Evolutionary conservation across 2,888 invertebrate species (phyloP).

Genomic region (Prosapia bicincta): DNA sequence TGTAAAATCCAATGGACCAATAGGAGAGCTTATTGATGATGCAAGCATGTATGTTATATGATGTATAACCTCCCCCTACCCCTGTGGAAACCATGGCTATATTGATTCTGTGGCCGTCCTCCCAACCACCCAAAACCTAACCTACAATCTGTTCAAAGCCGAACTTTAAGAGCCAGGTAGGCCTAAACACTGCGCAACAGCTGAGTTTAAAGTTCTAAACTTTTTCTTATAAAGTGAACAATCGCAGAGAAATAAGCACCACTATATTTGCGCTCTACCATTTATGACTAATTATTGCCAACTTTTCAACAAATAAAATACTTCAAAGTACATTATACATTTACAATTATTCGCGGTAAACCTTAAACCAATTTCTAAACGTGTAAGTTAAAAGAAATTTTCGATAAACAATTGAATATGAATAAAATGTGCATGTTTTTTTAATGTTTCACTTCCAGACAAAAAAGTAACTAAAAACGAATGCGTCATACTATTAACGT

Average conservation of each 20-base stretch:
- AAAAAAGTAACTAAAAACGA: no score
- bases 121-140: slow-evolving; percentile 5
- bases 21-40: slow-evolving; percentile 38
- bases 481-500: no score
- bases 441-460: no score
- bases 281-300: no score
- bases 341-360: no score
- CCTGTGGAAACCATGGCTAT: slow-evolving; percentile 37
- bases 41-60: slow-evolving; percentile 37
- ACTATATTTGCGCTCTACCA: no score
- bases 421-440: no score
- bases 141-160: neutral
- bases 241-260: neutral
- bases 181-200: neutral
- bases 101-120: slow-evolving; percentile 28
- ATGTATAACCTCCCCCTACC: slow-evolving; percentile 35
- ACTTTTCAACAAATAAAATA: no score
- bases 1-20: slow-evolving; percentile 33
- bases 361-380: no score
- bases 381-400: no score
- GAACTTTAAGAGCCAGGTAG: neutral
- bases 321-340: no score
- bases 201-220: neutral
- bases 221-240: neutral
- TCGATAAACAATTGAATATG: no score